Conservation (phyloP, 1,140 invertebrate species). For the Drosophila jambulina region DNA sequence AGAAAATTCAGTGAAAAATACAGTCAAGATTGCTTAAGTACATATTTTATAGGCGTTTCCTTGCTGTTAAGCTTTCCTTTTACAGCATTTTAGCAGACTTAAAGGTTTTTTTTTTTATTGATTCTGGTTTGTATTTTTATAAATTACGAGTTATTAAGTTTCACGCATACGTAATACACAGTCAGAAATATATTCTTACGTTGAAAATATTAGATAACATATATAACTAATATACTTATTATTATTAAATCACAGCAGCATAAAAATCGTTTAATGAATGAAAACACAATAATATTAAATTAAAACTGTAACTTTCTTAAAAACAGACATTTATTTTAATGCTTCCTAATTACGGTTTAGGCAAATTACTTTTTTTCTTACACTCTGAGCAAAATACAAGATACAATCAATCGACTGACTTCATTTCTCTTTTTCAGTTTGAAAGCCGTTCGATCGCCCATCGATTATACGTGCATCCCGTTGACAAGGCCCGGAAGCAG, state of each 20-base stretch:
- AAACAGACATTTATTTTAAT: not conserved
- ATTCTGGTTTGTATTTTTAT: not conserved
- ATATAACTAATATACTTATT: not conserved
- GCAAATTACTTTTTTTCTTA: too few species aligned
- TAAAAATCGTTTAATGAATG: not conserved
- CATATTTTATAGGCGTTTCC: not conserved
- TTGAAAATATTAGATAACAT: not conserved
- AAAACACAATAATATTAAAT: not conserved
- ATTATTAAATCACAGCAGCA: too few species aligned
- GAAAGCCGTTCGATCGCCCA: constrained; percentile 33
- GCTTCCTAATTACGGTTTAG: not conserved
- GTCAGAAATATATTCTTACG: not conserved
- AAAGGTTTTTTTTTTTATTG: too few species aligned
- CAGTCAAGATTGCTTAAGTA: not conserved
- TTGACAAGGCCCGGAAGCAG: constrained; percentile 73
- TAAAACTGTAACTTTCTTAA: not conserved
- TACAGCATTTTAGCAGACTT: not conserved
- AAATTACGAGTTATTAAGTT: not conserved
- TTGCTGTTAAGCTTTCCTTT: too few species aligned
- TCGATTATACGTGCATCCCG: constrained; percentile 42
- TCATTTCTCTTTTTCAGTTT: constrained; percentile 36
- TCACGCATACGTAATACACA: not conserved
- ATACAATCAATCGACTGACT: constrained; percentile 10
- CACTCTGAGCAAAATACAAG: too few species aligned
- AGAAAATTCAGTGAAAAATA: not conserved